Evolutionary conservation across 2,888 invertebrate species (phyloP), one percentile per base, ranked within the genome.

Genomic region (Drosophila limbata): DNA sequence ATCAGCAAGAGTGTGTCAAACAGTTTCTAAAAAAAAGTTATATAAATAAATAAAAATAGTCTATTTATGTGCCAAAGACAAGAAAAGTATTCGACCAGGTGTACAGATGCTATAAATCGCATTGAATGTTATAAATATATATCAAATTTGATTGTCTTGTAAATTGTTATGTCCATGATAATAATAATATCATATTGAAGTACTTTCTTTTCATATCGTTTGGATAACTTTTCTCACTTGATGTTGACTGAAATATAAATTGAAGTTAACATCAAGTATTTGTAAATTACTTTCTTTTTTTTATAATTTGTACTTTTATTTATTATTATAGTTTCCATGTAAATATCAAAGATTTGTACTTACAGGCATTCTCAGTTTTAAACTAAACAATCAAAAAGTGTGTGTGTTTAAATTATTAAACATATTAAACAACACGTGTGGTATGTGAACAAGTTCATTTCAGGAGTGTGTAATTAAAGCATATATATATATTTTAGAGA

Each of bases 101-200:
- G 76, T 76, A 76, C 74, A 72, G 73, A 70, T 65, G 60, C 59
- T 56, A 60, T 56, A 69, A 66, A 70, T 62, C 69, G 77, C 85
- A 77, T 80, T 84, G 69, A 80, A 73, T 88, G 84, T 88, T 69
- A 76, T 67, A 53, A 52, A 40, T 63, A 25, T 25, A 68, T 76
- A 73, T 59, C 6, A 56, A 73, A 69, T 64, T 84, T 57, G 86
- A 85, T 83, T 84, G 86, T 88, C 88, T 86, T 88, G 84, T 84
- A 86, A 67, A 86, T 88, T 88, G 84, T 84, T 76, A 78, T 84
- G 84, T 84, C 84, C 76, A 59, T 69, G 35, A 62, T 64, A 60
- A 50, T 25, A 25, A 57, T 53, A 57, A 62, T 59, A 59, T 60
- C 60, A 73, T 65, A 73, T 59, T 15, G 55, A 69, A 57, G 21